Evolutionary conservation across 2,113 vertebrate genomes (phyloP).

Genomic region (Myotis lucifugus): DNA sequence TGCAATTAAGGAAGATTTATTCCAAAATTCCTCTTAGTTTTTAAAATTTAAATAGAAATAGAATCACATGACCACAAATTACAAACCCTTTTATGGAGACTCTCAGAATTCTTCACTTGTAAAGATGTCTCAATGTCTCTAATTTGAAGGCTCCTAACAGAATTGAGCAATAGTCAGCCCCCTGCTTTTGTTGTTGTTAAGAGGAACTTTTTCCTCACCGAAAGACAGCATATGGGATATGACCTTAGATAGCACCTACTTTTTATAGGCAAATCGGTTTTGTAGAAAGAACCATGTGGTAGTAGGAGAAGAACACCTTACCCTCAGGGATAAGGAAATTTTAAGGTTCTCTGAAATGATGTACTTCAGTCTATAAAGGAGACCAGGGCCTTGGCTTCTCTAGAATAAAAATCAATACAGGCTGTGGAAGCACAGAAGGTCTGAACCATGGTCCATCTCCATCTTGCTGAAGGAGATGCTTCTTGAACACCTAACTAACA

Average conservation of each 20-base stretch:
- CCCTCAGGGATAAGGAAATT: neutral
- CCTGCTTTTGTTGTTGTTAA: neutral
- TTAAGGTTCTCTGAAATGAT: conserved; percentile 28
- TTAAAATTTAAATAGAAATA: conserved; percentile 42
- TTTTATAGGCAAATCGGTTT: neutral
- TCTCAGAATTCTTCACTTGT: neutral
- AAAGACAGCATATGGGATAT: neutral
- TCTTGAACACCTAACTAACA: neutral
- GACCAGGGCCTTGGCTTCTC: neutral
- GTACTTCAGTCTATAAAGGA: neutral
- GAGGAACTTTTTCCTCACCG: neutral
- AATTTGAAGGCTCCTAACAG: neutral
- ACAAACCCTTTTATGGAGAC: conserved; percentile 8
- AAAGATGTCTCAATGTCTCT: neutral
- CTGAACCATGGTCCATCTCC: neutral
- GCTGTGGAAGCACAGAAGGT: neutral
- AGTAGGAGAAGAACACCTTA: neutral
- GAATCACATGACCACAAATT: neutral
- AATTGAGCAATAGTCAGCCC: neutral
- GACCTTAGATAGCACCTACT: neutral
- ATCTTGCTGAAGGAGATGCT: neutral
- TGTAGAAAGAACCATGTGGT: neutral
- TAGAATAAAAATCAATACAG: neutral
- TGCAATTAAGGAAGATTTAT: neutral
- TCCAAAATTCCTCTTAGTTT: conserved; percentile 10